Conservation (phyloP, 1,140 invertebrate genomes). For the Trachelipus rathkii region DNA sequence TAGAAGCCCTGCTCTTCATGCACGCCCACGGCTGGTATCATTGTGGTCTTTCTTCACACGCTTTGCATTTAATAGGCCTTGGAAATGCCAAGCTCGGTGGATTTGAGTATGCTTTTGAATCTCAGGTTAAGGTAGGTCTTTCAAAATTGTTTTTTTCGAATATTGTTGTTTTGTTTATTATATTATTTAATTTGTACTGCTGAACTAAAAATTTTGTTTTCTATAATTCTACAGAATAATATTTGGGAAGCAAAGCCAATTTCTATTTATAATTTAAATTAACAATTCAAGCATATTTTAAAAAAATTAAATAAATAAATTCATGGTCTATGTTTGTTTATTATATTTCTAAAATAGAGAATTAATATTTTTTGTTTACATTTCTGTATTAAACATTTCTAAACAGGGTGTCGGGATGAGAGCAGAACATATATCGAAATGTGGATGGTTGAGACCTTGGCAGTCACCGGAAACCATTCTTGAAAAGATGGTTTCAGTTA, state of each 20-base stretch:
- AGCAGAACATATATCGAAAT: conserved; percentile 37
- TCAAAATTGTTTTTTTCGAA: too few species aligned
- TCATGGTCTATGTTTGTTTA: too few species aligned
- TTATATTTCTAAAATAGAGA: not conserved
- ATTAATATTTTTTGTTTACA: not conserved
- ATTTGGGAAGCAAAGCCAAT: too few species aligned
- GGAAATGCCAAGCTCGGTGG: conserved; percentile 52
- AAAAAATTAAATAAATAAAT: too few species aligned
- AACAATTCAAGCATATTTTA: too few species aligned
- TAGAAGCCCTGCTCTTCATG: conserved; percentile 52
- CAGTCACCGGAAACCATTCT: conserved; percentile 53
- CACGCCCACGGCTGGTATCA: conserved; percentile 52
- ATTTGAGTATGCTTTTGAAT: conserved; percentile 53
- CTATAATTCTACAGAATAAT: too few species aligned
- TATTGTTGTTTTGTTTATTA: too few species aligned
- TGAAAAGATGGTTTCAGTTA: conserved; percentile 47
- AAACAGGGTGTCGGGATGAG: conserved; percentile 40
- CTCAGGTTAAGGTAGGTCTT: conserved; percentile 46
- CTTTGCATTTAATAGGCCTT: conserved; percentile 50
- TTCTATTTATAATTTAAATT: too few species aligned
- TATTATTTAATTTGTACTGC: too few species aligned
- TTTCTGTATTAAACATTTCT: not conserved
- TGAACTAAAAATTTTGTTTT: too few species aligned
- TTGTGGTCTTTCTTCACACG: conserved; percentile 53
- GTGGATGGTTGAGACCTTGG: conserved; percentile 49